Percentiles rank a stretch among this genome's conserved stretches.
These are phyloP conservation scores for Aporophyla lueneburgensis DNA, from an alignment of 2,888 invertebrate species.

Conservation along the genomic window DNA sequence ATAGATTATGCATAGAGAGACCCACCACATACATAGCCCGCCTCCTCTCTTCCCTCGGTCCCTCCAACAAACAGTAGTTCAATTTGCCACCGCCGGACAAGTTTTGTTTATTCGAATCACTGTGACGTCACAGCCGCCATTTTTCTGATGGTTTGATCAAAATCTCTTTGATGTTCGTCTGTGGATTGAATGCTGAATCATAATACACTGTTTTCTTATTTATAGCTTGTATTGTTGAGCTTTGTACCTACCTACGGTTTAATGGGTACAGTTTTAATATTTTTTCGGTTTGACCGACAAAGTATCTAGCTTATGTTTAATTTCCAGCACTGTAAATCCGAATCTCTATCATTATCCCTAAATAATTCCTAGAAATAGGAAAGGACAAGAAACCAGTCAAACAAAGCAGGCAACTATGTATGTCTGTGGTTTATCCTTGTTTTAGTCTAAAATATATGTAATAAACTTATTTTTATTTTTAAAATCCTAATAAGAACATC, in stretches of 20 bases:
- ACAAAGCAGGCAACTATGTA: neutral
- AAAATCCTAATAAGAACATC: conserved; percentile 6
- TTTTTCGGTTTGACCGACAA: neutral
- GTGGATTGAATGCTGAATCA: conserved; percentile 40
- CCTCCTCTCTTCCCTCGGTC: conserved; percentile 24
- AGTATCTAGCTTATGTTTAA: neutral
- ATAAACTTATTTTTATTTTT: too few species aligned
- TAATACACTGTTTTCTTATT: conserved; percentile 24
- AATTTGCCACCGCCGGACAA: conserved; percentile 54
- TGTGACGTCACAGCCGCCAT: conserved; percentile 55
- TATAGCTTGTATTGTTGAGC: conserved; percentile 24
- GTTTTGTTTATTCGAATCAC: conserved; percentile 60
- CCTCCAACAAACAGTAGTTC: conserved; percentile 32
- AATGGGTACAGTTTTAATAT: neutral
- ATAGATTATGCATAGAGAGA: neutral
- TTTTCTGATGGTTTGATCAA: conserved; percentile 59
- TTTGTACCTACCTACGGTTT: neutral
- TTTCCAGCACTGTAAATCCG: neutral
- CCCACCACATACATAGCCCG: conserved; percentile 4
- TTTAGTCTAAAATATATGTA: too few species aligned
- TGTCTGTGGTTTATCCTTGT: conserved; percentile 5
- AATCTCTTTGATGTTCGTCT: conserved; percentile 60
- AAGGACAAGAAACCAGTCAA: neutral
- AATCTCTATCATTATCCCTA: neutral
- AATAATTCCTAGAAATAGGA: neutral